Percentiles rank a stretch among this genome's conserved stretches.
Conservation (phyloP, 2,888 invertebrate species). For the Tenthredo distinguenda region DNA sequence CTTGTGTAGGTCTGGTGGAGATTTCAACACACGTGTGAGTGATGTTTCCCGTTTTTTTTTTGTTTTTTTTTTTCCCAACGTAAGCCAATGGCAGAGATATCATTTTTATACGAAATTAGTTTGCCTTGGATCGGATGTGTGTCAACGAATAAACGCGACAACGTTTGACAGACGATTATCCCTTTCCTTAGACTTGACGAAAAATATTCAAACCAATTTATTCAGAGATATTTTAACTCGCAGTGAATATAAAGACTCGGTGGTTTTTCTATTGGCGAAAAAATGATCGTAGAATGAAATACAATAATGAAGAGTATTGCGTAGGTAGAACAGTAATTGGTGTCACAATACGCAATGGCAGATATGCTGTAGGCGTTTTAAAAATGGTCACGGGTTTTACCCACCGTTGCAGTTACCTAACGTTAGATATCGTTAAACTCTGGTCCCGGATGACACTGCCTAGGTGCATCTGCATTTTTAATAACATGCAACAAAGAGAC, state of each 20-base stretch:
- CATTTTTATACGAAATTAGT: background rate
- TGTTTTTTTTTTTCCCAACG: background rate
- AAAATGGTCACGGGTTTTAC: conserved; percentile 17
- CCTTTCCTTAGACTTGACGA: background rate
- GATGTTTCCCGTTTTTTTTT: background rate
- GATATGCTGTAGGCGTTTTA: conserved; percentile 8
- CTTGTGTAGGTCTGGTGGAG: background rate
- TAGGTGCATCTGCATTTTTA: conserved; percentile 42
- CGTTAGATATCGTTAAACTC: conserved; percentile 21
- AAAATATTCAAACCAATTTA: background rate
- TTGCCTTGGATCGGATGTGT: background rate
- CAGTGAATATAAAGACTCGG: background rate
- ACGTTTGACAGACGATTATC: background rate
- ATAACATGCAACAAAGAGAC: conserved; percentile 40
- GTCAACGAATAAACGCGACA: background rate
- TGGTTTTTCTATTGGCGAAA: background rate
- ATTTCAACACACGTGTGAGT: background rate
- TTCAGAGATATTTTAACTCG: background rate
- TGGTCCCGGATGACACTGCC: conserved; percentile 26
- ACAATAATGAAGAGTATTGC: conserved; percentile 28
- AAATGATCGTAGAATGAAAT: background rate
- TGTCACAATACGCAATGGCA: conserved; percentile 19
- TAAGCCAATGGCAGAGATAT: background rate
- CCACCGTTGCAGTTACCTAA: conserved; percentile 1
- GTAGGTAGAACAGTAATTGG: conserved; percentile 39